These are phyloP conservation scores for Teleogryllus occipitalis DNA, from an alignment of 1,140 invertebrate species.

Conservation along the genomic window DNA sequence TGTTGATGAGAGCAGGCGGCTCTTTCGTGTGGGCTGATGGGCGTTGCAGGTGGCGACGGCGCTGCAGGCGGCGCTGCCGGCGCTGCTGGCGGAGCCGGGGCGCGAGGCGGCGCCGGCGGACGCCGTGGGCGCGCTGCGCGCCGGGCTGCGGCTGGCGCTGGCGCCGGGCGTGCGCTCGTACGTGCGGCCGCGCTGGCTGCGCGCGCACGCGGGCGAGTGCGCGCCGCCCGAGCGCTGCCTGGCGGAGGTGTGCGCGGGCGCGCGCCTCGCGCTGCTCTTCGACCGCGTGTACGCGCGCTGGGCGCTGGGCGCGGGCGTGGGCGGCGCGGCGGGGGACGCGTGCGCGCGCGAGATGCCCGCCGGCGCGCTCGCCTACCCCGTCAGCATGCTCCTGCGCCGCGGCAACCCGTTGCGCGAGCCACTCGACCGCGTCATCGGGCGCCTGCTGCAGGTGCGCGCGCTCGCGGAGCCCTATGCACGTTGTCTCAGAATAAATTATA, in stretches of 20 bases:
- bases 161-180: neutral
- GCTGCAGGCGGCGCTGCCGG: neutral
- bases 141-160: neutral
- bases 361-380: neutral
- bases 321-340: too few species aligned
- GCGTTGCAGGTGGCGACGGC: neutral
- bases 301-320: neutral
- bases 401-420: neutral
- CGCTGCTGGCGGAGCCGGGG: neutral
- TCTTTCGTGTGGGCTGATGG: too few species aligned
- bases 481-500: neutral
- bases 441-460: neutral
- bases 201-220: neutral
- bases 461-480: too few species aligned
- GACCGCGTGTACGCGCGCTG: neutral
- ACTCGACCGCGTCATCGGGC: neutral
- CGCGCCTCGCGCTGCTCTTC: neutral
- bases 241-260: neutral
- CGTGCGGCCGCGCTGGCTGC: too few species aligned
- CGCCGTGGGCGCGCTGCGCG: neutral
- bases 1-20: too few species aligned
- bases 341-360: neutral
- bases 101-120: neutral
- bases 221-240: neutral
- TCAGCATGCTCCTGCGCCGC: neutral